Conservation (phyloP, 2,113 vertebrate species). For the Tachysurus fulvidraco region DNA sequence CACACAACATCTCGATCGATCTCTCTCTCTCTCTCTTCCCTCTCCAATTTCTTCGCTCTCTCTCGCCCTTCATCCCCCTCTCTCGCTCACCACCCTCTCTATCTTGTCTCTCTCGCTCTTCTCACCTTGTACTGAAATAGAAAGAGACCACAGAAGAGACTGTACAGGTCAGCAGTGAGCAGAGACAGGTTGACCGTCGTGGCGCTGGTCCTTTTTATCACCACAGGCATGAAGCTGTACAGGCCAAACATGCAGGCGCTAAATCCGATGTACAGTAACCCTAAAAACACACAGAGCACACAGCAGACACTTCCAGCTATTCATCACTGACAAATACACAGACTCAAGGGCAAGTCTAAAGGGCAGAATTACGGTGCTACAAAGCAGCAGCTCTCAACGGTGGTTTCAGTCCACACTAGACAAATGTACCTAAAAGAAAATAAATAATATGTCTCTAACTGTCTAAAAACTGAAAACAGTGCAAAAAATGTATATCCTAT, state of each 20-base stretch:
- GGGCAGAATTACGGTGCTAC: neutral
- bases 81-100: too few relatives aligned
- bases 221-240: slow-evolving; percentile 95
- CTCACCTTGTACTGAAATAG: slow-evolving; percentile 97
- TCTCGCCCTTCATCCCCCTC: too few relatives aligned
- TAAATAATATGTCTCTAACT: neutral
- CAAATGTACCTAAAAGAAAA: neutral
- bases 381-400: neutral
- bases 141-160: slow-evolving; percentile 90
- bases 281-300: slow-evolving; percentile 65
- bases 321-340: neutral
- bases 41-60: too few relatives aligned
- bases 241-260: slow-evolving; percentile 94
- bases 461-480: neutral
- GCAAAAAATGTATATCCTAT: too few relatives aligned
- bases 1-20: too few relatives aligned
- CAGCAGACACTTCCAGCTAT: neutral
- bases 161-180: slow-evolving; percentile 91
- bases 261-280: slow-evolving; percentile 88
- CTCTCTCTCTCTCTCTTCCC: too few relatives aligned
- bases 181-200: slow-evolving; percentile 90
- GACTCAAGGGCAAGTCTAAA: neutral
- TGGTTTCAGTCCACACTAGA: neutral
- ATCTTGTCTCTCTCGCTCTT: too few relatives aligned
- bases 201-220: slow-evolving; percentile 92